Evolutionary conservation across 2,113 vertebrate genomes (phyloP).

Genomic region (Colius striatus): DNA sequence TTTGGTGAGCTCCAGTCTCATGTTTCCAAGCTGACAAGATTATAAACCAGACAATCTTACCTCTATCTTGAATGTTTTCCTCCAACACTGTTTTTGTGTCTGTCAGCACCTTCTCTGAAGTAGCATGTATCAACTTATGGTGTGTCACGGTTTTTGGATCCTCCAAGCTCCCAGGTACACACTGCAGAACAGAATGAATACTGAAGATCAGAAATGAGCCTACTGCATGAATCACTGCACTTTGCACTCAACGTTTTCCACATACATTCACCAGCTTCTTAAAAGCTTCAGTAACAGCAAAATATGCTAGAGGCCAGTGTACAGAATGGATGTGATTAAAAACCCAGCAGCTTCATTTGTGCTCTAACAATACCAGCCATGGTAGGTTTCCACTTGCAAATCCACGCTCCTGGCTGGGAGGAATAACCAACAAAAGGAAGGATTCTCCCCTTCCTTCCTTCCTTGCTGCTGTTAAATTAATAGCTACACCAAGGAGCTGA

Average conservation of each 20-base stretch:
- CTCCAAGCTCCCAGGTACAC: slow-evolving; percentile 88
- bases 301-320: neutral
- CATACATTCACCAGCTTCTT: neutral
- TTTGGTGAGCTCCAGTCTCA: too few relatives aligned
- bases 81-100: slow-evolving; percentile 91
- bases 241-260: neutral
- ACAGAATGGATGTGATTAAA: neutral
- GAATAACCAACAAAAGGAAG: neutral
- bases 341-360: neutral
- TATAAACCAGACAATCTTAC: slow-evolving; percentile 59
- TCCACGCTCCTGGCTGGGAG: neutral
- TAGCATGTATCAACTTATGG: slow-evolving; percentile 93
- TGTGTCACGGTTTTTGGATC: slow-evolving; percentile 94
- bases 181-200: slow-evolving; percentile 70
- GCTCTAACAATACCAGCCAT: neutral
- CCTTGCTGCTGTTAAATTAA: neutral
- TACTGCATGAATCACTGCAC: neutral
- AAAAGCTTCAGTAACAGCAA: neutral
- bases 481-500: neutral
- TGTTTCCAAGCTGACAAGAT: neutral
- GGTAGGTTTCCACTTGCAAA: neutral
- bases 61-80: slow-evolving; percentile 93
- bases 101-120: slow-evolving; percentile 89
- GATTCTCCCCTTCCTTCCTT: neutral
- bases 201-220: neutral